Conservation (phyloP, 2,797 vertebrate species). For the Buceros bicornis region DNA sequence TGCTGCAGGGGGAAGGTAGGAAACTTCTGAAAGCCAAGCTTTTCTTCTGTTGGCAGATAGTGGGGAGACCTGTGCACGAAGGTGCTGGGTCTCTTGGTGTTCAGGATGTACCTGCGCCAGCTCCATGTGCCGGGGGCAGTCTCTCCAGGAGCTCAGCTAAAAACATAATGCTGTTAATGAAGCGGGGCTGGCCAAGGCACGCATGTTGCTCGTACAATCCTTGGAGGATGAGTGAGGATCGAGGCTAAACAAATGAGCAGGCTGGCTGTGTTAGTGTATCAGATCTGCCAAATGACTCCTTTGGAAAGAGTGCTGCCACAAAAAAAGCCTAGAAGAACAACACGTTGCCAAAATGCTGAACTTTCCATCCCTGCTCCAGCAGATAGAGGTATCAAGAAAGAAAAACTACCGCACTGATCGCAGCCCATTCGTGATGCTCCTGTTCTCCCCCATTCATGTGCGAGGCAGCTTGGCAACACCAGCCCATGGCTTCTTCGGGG, state of each 20-base stretch:
- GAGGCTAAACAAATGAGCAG: not conserved
- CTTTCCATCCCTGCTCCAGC: not conserved
- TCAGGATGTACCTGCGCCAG: not conserved
- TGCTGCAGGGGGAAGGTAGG: not conserved
- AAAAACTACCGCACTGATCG: accelerated
- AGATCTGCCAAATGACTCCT: not conserved
- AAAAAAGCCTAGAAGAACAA: not conserved
- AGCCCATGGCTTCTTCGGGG: not conserved
- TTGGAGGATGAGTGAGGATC: not conserved
- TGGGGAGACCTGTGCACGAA: not conserved
- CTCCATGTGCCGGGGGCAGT: not conserved
- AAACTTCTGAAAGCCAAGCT: not conserved
- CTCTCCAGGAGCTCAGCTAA: not conserved
- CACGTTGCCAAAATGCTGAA: not conserved
- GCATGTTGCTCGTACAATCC: accelerated
- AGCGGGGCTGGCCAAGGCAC: not conserved
- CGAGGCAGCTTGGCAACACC: accelerated
- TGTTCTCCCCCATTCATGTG: accelerated
- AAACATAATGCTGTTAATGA: not conserved
- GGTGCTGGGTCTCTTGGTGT: not conserved
- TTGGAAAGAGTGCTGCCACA: not conserved
- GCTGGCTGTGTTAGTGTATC: not conserved
- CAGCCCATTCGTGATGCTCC: not conserved
- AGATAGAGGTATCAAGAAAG: not conserved
- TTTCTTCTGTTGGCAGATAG: not conserved